Conservation (phyloP, 2,797 vertebrate genomes). For the Eremophila alpestris region DNA sequence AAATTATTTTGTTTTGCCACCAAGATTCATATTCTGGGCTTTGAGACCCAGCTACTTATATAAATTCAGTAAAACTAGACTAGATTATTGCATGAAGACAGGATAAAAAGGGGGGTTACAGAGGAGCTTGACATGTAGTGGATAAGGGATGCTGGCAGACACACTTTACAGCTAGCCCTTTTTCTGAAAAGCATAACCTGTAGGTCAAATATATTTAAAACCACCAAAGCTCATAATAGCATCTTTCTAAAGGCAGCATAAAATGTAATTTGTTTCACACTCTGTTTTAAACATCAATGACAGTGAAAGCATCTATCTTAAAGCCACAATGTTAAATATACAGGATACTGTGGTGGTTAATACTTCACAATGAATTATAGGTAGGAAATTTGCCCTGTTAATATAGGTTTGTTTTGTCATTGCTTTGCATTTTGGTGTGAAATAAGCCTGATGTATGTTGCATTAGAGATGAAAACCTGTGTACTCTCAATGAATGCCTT, state of each 20-base stretch:
- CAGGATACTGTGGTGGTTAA: not conserved
- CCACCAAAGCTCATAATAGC: not conserved
- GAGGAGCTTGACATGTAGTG: not conserved
- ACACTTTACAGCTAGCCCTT: not conserved
- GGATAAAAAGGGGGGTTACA: not conserved
- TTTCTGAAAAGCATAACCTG: not conserved
- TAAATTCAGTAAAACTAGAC: not conserved
- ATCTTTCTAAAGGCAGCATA: not conserved
- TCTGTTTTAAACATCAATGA: not conserved
- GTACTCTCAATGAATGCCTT: not conserved
- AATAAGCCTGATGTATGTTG: not conserved
- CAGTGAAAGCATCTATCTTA: not conserved
- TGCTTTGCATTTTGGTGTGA: constrained; percentile 1
- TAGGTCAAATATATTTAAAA: not conserved
- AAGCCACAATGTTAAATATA: not conserved
- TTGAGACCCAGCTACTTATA: not conserved
- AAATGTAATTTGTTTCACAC: not conserved
- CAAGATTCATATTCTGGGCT: not conserved
- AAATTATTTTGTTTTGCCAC: not conserved
- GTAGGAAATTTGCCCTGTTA: not conserved
- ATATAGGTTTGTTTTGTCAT: constrained; percentile 17
- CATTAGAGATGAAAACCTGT: constrained; percentile 8
- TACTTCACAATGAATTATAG: not conserved
- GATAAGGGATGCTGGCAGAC: not conserved
- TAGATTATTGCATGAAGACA: not conserved